phyloP scores from a whole-genome alignment of 2,113 vertebrate genomes.

The Onychostruthus taczanowskii region DNA sequence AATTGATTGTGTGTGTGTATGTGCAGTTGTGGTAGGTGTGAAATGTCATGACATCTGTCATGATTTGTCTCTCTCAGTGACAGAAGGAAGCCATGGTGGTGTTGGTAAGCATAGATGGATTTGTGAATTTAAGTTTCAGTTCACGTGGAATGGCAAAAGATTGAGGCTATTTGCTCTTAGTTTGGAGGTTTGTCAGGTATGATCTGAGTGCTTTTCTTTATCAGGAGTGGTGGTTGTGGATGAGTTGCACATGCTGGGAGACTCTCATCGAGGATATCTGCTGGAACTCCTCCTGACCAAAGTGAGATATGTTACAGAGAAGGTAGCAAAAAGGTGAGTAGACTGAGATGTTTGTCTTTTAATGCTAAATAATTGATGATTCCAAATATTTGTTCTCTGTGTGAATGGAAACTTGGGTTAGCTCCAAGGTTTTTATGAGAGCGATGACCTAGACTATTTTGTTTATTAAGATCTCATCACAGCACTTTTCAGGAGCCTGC shows the following conservation, averaged over 20 bases:
- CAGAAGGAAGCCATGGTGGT: neutral
- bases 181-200: neutral
- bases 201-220: constrained; percentile 15
- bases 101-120: neutral
- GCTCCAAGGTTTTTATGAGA: neutral
- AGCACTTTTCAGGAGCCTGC: neutral
- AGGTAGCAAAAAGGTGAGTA: constrained; percentile 75
- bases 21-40: neutral
- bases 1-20: neutral
- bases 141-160: neutral
- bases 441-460: neutral
- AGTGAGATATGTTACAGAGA: constrained; percentile 86
- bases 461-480: neutral
- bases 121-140: neutral
- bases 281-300: constrained; percentile 94
- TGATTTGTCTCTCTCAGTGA: neutral
- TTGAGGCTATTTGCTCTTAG: neutral
- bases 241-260: constrained; percentile 95
- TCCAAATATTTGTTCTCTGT: neutral
- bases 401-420: neutral
- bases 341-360: neutral
- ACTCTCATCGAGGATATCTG: constrained; percentile 90
- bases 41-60: neutral
- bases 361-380: neutral
- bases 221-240: constrained; percentile 94